Conservation (phyloP, 2,113 vertebrate species). For the Pachycephala philippinensis region DNA sequence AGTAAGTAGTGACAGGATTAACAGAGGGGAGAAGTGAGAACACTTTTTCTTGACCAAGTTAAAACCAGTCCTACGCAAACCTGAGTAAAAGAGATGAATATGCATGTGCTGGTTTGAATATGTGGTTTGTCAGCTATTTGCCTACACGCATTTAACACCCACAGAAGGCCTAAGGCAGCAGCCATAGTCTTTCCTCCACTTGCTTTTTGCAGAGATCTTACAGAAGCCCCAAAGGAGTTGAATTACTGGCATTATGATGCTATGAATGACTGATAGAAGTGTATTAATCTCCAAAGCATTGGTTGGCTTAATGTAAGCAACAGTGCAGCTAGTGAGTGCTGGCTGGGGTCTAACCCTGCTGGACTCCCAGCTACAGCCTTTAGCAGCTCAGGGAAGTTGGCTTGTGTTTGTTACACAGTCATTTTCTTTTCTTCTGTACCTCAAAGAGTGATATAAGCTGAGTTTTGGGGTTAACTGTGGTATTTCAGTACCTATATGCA, state of each 20-base stretch:
- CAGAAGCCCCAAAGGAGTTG: neutral
- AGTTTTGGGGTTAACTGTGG: neutral
- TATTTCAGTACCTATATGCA: neutral
- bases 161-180: constrained; percentile 26
- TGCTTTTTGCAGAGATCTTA: constrained; percentile 19
- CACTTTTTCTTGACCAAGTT: neutral
- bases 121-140: constrained; percentile 44
- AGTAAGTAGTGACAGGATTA: neutral
- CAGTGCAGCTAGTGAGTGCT: neutral
- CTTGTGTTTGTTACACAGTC: neutral
- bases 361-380: neutral
- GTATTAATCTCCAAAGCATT: neutral
- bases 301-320: neutral
- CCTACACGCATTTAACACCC: constrained; percentile 31
- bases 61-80: neutral
- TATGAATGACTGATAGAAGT: neutral
- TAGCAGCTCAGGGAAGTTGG: neutral
- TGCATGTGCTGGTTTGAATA: neutral
- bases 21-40: neutral
- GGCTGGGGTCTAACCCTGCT: neutral
- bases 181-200: neutral
- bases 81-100: neutral
- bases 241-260: neutral
- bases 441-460: neutral
- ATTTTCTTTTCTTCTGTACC: neutral